These are phyloP conservation scores for Podarcis lilfordi DNA, from an alignment of 2,797 vertebrate species.

Conservation along the genomic window DNA sequence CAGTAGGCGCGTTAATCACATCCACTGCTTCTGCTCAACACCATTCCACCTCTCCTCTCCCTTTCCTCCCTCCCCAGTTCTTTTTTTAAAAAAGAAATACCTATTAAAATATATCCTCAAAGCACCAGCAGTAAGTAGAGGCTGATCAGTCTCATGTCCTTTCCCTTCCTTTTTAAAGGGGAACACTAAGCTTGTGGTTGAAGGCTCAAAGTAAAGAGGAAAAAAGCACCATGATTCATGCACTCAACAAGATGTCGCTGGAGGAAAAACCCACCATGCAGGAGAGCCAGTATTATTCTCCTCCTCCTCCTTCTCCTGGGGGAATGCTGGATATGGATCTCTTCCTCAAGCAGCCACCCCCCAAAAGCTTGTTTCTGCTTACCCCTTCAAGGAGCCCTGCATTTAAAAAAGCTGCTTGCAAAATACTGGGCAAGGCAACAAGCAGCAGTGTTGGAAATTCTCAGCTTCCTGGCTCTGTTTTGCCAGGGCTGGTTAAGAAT, in stretches of 20 bases:
- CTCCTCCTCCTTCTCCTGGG: background rate
- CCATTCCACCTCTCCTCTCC: slow-evolving; percentile 44
- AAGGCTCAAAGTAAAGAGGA: slow-evolving; percentile 33
- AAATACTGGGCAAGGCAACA: rapidly evolving
- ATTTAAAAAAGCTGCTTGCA: background rate
- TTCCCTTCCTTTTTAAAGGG: slow-evolving; percentile 13
- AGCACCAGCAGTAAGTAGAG: background rate
- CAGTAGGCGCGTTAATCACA: slow-evolving; percentile 79
- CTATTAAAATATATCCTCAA: slow-evolving; percentile 19
- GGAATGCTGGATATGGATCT: background rate
- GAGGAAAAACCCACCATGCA: slow-evolving; percentile 35
- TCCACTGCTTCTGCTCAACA: slow-evolving; percentile 71
- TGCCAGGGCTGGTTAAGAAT: rapidly evolving
- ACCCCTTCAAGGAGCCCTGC: slow-evolving; percentile 24
- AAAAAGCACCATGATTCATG: slow-evolving; percentile 47
- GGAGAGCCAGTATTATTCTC: slow-evolving; percentile 19
- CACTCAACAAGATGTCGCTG: slow-evolving; percentile 54
- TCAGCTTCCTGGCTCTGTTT: rapidly evolving
- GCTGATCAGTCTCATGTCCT: slow-evolving; percentile 10
- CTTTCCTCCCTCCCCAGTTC: slow-evolving; percentile 51
- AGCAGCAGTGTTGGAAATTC: rapidly evolving
- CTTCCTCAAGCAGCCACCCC: slow-evolving; percentile 16
- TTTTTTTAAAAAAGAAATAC: slow-evolving; percentile 39
- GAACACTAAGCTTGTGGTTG: slow-evolving; percentile 46
- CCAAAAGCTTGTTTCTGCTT: background rate